Base-by-base conservation (phyloP, 2,888 invertebrate genomes). In the Macaria notata region DNA sequence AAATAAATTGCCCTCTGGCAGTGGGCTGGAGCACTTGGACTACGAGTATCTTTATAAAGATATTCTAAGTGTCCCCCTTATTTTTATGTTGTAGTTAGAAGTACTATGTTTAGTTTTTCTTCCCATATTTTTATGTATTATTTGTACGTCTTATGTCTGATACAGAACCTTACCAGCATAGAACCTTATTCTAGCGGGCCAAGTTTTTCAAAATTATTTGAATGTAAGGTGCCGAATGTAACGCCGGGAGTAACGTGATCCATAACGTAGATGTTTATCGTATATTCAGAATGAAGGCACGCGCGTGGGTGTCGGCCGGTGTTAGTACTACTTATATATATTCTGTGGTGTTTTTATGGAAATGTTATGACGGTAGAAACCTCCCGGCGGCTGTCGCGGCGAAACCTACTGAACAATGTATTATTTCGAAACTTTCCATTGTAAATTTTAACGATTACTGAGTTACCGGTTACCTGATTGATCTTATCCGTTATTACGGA, bases 231-330 rank as follows among this genome's bases (percentile, higher is more conserved):
- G 75, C 73, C 71, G 76, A 75, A 74, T 76, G 68, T 70, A 75
- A 78, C 73, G 66, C 50, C 64, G 66, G 73, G 70, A 70, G 63
- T 73, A 72, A 64, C 62, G 68, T 71, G 75, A 79, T 76, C 70
- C 69, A 77, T 78, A 79, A 73, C 61, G 50, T 55, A 75, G 76
- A 78, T 78, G 72, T 75, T 77, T 78, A 82, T 82, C 76, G 74
- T 75, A 76, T 83, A 79, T 86, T 83, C 81, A 71, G 81, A 77
- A 76, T 83, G 80, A 76, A 81, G 81, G 81, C 84, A 82, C 79
- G 80, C 70, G 75, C 77, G 81, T 84, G 79, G 81, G 81, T 68
- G 76, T 71, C 66, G 68, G 75, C 79, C 67, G 74, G 76, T 70
- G 19, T 19, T 19, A 19, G 19, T 19, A 19, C 19, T 19, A 19